phyloP scores from a whole-genome alignment of 2,888 invertebrate species.

The Perdita meconis region DNA sequence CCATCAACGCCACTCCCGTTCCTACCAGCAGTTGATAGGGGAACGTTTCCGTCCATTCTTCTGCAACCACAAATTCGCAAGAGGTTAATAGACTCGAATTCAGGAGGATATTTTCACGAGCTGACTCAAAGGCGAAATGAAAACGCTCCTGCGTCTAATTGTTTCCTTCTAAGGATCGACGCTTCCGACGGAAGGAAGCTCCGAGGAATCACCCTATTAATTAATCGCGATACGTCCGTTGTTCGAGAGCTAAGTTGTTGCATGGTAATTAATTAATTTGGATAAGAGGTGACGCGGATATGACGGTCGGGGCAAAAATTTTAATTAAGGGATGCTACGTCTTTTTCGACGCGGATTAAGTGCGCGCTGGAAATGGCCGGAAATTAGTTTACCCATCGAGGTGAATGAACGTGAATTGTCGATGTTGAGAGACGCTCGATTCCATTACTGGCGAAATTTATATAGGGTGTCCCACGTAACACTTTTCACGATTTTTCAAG shows the following conservation, averaged over 20 bases:
- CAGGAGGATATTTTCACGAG: neutral
- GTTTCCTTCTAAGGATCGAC: neutral
- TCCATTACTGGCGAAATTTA: too few relatives aligned
- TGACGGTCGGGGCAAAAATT: constrained; percentile 16
- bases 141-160: neutral
- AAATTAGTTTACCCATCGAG: constrained; percentile 13
- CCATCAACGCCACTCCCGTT: constrained; percentile 87
- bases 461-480: too few relatives aligned
- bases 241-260: neutral
- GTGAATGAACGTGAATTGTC: too few relatives aligned
- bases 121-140: constrained; percentile 3
- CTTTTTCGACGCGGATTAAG: neutral
- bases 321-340: constrained; percentile 25
- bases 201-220: neutral
- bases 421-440: too few relatives aligned
- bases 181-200: neutral
- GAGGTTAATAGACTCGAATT: neutral
- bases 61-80: constrained; percentile 66
- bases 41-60: constrained; percentile 80
- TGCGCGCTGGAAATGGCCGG: constrained; percentile 3
- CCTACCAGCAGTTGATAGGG: constrained; percentile 87
- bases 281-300: neutral
- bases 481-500: too few relatives aligned
- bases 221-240: constrained; percentile 1
- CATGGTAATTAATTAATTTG: constrained; percentile 21